Evolutionary conservation across 2,888 invertebrate species (phyloP), one percentile per base, ranked within the genome.

Genomic region (Eupithecia pulchellata): DNA sequence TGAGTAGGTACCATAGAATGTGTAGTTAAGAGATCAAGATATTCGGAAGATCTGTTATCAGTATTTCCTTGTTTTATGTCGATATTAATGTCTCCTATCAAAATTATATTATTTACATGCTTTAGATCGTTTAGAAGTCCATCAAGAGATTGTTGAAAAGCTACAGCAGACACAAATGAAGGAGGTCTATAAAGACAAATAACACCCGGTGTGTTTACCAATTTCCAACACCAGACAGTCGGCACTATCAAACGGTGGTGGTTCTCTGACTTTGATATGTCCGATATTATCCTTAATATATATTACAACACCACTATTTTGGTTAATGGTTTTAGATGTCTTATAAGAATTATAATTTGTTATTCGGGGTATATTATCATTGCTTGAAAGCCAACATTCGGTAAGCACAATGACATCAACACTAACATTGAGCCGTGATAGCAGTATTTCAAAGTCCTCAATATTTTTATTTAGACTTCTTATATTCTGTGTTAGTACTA

Each of bases 221-320:
- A 52, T 52, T 52, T 52, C 14, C 14, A 52, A 14, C 8, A 14
- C 20, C 8, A 52, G 25, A 11, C 52, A 20, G 11, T 52, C 20
- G n/a, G 52, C 47, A 20, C n/a, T 4, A 20, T 47, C 20, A n/a
- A 47, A n/a, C n/a, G n/a, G n/a, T 4, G 17, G 1, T 0, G 47
- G 47, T 4, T 52, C 20, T 20, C 52, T 9, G 1, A 52, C 6
- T 20, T 52, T 52, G 5, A 52, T 25, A 8, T 52, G 6, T 25
- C 14, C 5, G 9, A 52, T n/a, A 8, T 20, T 52, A 11, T 52
- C 52, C 20, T 52, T 52, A 20, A 20, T 25, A 14, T 52, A 52
- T 52, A 52, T 25, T 20, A 52, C 52, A 52, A 52, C 52, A 52
- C 52, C 52, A 25, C 52, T 52, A 14, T 52, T 52, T 6, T 52